Base-by-base conservation (phyloP, 1,140 invertebrate genomes). In the Sycophila sp. region DNA sequence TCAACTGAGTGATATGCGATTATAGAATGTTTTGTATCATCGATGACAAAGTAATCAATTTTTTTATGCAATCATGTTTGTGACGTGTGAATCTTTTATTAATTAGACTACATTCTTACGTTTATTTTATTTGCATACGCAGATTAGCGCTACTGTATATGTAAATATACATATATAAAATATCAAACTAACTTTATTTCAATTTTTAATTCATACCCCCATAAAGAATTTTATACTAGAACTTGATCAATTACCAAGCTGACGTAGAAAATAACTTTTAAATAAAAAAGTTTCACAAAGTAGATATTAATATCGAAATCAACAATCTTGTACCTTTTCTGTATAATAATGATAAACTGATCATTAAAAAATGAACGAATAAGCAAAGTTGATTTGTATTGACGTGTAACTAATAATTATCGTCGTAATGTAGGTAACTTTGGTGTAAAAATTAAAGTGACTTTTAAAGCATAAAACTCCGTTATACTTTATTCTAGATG, bases 391-490 rank as follows among this genome's bases (percentile, higher is more conserved):
- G 83, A 80, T 81, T 82, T 83, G 77, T 85, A 83, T 77, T 79
- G 78, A 81, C 79, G 74, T 83, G 82, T 83, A 82, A 84, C 81
- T 83, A 83, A 70, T 81, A 82, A 84, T 85, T 83, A 82, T 81
- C 76, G 79, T 84, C 78, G 80, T 85, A 83, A 83, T 76, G 77
- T 82, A 82, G 78, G 75, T 80, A 67, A 80, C 76, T 80, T 85
- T 80, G 81, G 78, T 84, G 83, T 85, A 84, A 84, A 84, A 80
- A 84, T 83, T 83, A 78, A 83, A 76, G 73, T 83, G 81, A 84
- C 75, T 72, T 76, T 77, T 82, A 84, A 82, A 80, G 76, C 75
- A 71, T 79, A 81, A 76, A 80, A 75, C 71, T 80, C 75, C 78
- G 77, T 73, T 76, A 65, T 51, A 63, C 60, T 73, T 26, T 65